Percentiles rank a stretch among this genome's conserved stretches.
Conservation (phyloP, 2,888 invertebrate genomes). For the Aphidoletes aphidimyza region DNA sequence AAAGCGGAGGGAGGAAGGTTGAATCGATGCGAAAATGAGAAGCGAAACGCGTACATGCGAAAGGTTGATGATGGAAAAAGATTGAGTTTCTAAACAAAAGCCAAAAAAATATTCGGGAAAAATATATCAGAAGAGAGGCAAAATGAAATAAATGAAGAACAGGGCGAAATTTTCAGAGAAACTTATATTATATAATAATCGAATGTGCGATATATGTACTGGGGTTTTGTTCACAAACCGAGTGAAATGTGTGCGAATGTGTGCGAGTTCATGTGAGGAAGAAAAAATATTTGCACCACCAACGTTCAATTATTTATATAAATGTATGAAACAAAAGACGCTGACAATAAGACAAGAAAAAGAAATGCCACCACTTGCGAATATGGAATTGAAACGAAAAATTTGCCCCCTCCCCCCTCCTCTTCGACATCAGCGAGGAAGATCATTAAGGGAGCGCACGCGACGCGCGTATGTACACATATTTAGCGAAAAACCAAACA, state of each 20-base stretch:
- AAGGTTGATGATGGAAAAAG: neutral
- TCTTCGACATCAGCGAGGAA: neutral
- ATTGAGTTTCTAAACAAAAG: conserved; percentile 39
- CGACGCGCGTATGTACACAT: no score
- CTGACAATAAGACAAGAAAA: neutral
- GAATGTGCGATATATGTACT: neutral
- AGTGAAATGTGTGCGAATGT: neutral
- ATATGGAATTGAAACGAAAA: conserved; percentile 22
- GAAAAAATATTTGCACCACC: neutral
- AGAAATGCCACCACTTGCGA: neutral
- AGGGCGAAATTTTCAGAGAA: neutral
- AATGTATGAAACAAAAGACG: conserved; percentile 1
- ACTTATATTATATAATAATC: conserved; percentile 9
- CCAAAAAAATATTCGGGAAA: neutral
- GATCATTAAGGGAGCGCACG: conserved; percentile 15
- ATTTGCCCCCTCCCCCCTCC: neutral
- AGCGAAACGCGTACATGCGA: neutral
- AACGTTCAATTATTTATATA: conserved; percentile 39
- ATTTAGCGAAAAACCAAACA: conserved; percentile 15
- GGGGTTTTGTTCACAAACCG: no score
- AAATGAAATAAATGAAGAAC: conserved; percentile 22
- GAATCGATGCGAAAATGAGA: neutral
- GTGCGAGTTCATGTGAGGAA: neutral
- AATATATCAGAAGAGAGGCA: neutral
- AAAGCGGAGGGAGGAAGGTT: neutral